Evolutionary conservation across 2,888 invertebrate genomes (phyloP), one percentile per base, ranked within the genome.

Genomic region (Hylaea fasciaria): DNA sequence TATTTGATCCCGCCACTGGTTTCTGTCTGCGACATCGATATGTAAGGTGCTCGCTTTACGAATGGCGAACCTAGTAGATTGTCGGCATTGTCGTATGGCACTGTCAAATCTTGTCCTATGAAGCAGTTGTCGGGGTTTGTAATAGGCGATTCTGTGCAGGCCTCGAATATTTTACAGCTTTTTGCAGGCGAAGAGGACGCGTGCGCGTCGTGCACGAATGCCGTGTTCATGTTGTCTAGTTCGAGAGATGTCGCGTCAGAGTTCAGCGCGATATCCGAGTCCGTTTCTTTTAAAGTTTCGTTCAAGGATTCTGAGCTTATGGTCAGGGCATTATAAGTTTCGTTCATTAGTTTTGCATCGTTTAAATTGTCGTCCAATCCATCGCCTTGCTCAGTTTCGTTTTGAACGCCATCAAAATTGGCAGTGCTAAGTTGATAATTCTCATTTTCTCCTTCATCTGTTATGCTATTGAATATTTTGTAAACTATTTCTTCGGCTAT

Each of bases 1-100:
- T 89, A 92, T 65, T 91, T 92, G 0, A 91, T 73, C 0, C 92
- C 92, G 0, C 92, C 91, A 0, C 74, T 80, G 40, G 89, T 83
- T 46, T 80, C 83, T 0, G 81, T 89, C 41, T 87, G 91, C 0
- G 89, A 89, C 89, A 92, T 92, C 0, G 91, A 77, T 29, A 91
- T 78, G 0, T 92, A 81, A 0, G 86, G 74, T 0, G 83, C 73
- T 51, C 75, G 79, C 64, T 81, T 90, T 0, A 82, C 65, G 46
- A 91, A 88, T 0, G 92, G 90, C 0, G 91, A 91, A 0, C 80
- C 81, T 1, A 83, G 46, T 37, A 85, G 64, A 0, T 77, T 74
- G 3, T 85, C 83, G 1, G 84, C 78, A 50, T 75, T 83, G 56
- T 86, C 82, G 12, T 85, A 83, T 0, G 82, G 47, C 11, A 76